Conservation (phyloP, 2,797 vertebrate genomes). For the Pangasius macronema region DNA sequence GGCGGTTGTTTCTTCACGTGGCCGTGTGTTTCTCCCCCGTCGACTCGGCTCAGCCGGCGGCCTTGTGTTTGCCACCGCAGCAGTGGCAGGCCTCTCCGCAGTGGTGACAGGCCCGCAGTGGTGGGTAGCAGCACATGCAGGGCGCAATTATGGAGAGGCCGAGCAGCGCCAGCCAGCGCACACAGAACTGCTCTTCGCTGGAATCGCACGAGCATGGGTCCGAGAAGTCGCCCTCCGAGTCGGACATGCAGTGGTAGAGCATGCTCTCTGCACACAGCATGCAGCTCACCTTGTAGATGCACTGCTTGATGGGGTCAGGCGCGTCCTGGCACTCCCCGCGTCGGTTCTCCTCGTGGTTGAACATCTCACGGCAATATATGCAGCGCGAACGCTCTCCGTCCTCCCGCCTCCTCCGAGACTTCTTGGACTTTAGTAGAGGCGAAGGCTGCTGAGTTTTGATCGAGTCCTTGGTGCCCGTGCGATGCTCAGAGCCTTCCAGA, state of each 20-base stretch:
- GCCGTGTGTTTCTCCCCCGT: slow-evolving; percentile 54
- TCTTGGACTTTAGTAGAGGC: slow-evolving; percentile 86
- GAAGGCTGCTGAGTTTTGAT: slow-evolving; percentile 89
- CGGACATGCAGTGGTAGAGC: slow-evolving; percentile 99
- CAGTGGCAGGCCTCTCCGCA: slow-evolving; percentile 95
- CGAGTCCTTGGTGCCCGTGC: slow-evolving; percentile 82
- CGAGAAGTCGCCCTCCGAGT: slow-evolving; percentile 98
- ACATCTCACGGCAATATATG: slow-evolving; percentile 97
- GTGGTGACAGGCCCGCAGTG: slow-evolving; percentile 93
- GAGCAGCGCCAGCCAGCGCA: slow-evolving; percentile 96
- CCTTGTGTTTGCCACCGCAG: slow-evolving; percentile 98
- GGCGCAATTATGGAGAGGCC: slow-evolving; percentile 95
- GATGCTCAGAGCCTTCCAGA: slow-evolving; percentile 81
- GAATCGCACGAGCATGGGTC: slow-evolving; percentile 99
- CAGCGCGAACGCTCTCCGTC: slow-evolving; percentile 97
- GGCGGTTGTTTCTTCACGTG: slow-evolving; percentile 65
- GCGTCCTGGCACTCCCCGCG: slow-evolving; percentile 96
- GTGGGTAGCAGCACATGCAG: slow-evolving; percentile 99
- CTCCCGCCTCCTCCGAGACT: slow-evolving; percentile 90
- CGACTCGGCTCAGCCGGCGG: slow-evolving; percentile 85
- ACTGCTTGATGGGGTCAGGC: slow-evolving; percentile 95
- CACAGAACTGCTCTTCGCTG: slow-evolving; percentile 97
- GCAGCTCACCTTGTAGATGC: slow-evolving; percentile 99
- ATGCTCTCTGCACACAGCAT: slow-evolving; percentile 99
- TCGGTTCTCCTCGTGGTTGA: slow-evolving; percentile 97